Conservation (phyloP, 1,140 invertebrate species). For the Drosophila orosa region DNA sequence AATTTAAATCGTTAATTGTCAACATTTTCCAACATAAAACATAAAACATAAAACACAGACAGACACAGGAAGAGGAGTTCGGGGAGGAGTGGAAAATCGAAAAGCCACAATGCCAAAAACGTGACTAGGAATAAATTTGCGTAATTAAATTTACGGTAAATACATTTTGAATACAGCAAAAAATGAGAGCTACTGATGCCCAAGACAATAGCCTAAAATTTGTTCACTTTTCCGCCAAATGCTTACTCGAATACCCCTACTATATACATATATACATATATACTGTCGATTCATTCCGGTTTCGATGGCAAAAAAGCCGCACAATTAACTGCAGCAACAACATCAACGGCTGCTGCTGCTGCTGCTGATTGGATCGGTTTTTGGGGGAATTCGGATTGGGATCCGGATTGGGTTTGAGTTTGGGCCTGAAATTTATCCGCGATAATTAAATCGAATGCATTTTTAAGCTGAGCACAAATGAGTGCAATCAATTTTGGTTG, state of each 20-base stretch:
- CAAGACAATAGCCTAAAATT: neutral
- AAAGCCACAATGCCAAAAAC: conserved; percentile 71
- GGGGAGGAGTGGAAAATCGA: conserved; percentile 6
- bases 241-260: neutral
- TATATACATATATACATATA: neutral
- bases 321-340: conserved; percentile 65
- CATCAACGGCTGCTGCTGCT: neutral
- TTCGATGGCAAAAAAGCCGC: conserved; percentile 46
- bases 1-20: conserved; percentile 43
- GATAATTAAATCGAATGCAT: conserved; percentile 78
- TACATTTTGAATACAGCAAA: neutral
- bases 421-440: conserved; percentile 63
- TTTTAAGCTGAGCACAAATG: conserved; percentile 76
- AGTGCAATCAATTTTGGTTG: conserved; percentile 68
- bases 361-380: conserved; percentile 9
- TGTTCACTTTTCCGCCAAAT: neutral
- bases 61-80: no score
- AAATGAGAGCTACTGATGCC: neutral
- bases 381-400: neutral
- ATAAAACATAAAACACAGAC: neutral
- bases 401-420: neutral
- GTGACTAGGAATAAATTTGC: conserved; percentile 44
- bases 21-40: conserved; percentile 24
- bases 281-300: conserved; percentile 20
- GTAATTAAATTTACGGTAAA: conserved; percentile 36